These are phyloP conservation scores for Amblyopsis hoosieri DNA, from an alignment of 2,797 vertebrate genomes.

Conservation along the genomic window DNA sequence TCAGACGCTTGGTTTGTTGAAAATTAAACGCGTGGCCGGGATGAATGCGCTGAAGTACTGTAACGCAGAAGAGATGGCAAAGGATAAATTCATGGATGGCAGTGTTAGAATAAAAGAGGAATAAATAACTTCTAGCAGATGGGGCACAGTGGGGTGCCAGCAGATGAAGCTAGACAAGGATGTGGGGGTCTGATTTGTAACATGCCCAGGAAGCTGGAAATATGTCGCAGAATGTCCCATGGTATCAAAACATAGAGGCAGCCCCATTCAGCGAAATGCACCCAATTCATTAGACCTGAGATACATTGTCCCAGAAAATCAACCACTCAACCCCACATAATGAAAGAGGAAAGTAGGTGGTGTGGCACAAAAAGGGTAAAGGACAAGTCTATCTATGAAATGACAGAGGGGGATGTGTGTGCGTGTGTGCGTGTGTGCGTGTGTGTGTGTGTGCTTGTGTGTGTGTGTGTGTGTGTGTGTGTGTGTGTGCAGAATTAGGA, in stretches of 20 bases:
- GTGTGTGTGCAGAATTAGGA: conserved; percentile 60
- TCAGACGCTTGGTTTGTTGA: conserved; percentile 7
- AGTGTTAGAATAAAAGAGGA: not conserved
- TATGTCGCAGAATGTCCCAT: conserved; percentile 35
- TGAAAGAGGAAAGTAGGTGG: conserved; percentile 59
- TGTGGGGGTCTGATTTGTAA: conserved; percentile 7
- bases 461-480: too few relatives aligned
- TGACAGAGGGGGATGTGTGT: conserved; percentile 41
- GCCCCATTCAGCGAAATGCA: conserved; percentile 47
- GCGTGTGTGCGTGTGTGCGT: conserved; percentile 27
- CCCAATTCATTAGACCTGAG: conserved; percentile 53
- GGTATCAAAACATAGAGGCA: conserved; percentile 41
- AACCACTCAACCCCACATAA: conserved; percentile 48
- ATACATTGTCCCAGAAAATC: conserved; percentile 57
- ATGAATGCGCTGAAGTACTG: not conserved
- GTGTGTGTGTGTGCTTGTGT: too few relatives aligned
- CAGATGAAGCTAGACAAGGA: conserved; percentile 2
- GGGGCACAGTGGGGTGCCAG: not conserved
- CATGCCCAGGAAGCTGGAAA: conserved; percentile 29
- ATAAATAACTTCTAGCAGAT: conserved; percentile 15
- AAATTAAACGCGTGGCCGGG: conserved; percentile 13
- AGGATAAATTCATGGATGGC: conserved; percentile 1
- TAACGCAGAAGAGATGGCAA: conserved; percentile 20
- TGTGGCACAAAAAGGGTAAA: conserved; percentile 39
- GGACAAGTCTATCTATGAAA: conserved; percentile 62